Conservation (phyloP, 2,888 invertebrate species). For the Luperina nickerlii region DNA sequence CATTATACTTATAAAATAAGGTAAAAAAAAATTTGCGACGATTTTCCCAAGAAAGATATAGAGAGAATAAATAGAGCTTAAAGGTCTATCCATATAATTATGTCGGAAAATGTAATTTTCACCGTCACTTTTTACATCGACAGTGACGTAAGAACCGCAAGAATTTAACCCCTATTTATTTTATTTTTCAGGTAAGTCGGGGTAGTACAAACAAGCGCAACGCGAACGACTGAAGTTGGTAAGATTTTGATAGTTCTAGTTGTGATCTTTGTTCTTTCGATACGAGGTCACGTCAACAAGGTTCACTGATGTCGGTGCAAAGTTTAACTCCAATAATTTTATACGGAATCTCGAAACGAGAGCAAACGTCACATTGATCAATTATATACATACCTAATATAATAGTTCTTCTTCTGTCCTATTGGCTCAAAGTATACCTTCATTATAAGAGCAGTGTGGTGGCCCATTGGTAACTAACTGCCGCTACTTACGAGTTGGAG, state of each 20-base stretch:
- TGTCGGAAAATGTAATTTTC: background rate
- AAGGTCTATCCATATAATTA: background rate
- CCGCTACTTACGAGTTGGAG: background rate
- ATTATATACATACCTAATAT: background rate
- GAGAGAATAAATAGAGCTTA: background rate
- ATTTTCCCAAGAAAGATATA: background rate
- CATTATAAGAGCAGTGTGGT: background rate
- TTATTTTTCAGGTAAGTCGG: slow-evolving; percentile 64
- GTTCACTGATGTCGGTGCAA: slow-evolving; percentile 11
- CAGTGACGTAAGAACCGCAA: background rate
- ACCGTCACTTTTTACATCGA: background rate
- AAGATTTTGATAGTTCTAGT: slow-evolving; percentile 54
- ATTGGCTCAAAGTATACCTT: background rate
- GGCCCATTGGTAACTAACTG: background rate
- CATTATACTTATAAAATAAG: no score
- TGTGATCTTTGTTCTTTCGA: slow-evolving; percentile 47
- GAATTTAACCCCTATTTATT: slow-evolving; percentile 17
- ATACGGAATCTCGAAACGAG: background rate
- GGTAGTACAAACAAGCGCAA: slow-evolving; percentile 17
- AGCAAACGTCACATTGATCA: background rate
- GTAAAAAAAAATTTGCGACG: no score
- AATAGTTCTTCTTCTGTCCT: background rate
- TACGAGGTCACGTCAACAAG: slow-evolving; percentile 46
- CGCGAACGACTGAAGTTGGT: slow-evolving; percentile 50
- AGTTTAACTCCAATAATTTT: slow-evolving; percentile 31